Base-by-base conservation (phyloP, 2,113 vertebrate genomes). In the Onychostruthus taczanowskii region DNA sequence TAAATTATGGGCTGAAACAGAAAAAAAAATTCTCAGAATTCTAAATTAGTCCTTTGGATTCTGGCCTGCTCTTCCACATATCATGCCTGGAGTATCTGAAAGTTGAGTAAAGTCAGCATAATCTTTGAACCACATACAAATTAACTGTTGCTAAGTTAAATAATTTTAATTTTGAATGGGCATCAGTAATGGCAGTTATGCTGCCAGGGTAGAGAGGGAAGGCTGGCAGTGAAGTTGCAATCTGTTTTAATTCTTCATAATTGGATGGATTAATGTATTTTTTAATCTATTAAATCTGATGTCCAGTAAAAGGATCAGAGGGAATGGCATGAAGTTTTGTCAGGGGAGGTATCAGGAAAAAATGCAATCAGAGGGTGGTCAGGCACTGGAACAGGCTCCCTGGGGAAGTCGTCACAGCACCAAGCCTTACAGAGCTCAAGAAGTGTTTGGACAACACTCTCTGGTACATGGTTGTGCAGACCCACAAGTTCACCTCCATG, bases 351-450 rank as follows among this genome's bases (percentile, higher is more conserved):
- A 50, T 59, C 2, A 37, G 44, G 16, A 12, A 68, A 67, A 35
- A 1, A 13, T 50, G 26, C 24, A 35, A 9, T 30, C 22, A 52
- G 44, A 52, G 17, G 14, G 46, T 52, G 22, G 14, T 12, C 23
- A 58, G 15, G 37, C 46, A 59, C 31, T 68, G 37, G 21, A 85
- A 58, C 35, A 67, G 44, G 17, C 16, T 86, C 26, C 20, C 35
- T 3, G 16, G 22, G 9, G 7, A 31, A 27, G 6, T 18, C 0
- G 1, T 67, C 8, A 37, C 16, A 43, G 44, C 31, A 26, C 22
- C 27, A 59, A 37, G 26, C 16, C 20, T 11, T 16, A 4, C 35
- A 59, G 72, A 50, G 14, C 27, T 50, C 53, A 68, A 21, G 9
- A 59, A 59, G 5, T 30, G 11, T 52, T 76, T 76, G 62, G 26